Evolutionary conservation across 2,797 vertebrate species (phyloP), one percentile per base, ranked within the genome.

Genomic region (Sorex maritimensis): DNA sequence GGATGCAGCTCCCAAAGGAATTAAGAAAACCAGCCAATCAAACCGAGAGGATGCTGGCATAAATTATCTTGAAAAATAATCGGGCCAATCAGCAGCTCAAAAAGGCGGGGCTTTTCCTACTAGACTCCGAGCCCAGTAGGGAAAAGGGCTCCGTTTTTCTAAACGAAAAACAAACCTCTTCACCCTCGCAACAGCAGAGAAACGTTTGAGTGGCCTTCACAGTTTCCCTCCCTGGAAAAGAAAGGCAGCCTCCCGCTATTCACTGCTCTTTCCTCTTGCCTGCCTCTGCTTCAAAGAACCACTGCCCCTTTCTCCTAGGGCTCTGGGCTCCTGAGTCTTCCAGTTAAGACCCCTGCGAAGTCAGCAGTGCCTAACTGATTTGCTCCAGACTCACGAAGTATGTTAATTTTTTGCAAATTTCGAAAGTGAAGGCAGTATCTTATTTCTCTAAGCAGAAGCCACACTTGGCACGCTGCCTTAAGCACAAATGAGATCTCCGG

Each of bases 41-140:
- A 90, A 96, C 88, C 41, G 68, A 87, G 93, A 87, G 93, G 94
- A 96, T 90, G 95, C 78, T 58, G 14, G 88, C 96, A 97, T 97
- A 97, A 97, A 98, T 98, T 97, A 97, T 94, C 96, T 94, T 94
- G 81, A 55, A 93, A 96, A 96, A 84, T 84, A 94, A 86, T 73
- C 13, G 65, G 82, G 63, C 98, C 97, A 98, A 98, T 98, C 98
- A 90, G 63, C 4, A 78, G 38, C 41, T 44, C 28, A 44, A n/a
- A 82, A 97, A 95, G 98, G 98, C 88, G 98, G 98, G 91, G 97
- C 96, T 91, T 96, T 41, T 77, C 67, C 95, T 97, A 97, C 97
- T 97, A 98, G 98, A 97, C 97, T 77, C 87, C 72, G 84, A 97
- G 97, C 97, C 97, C 96, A 95, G 97, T 97, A 77, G 96, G 90